Evolutionary conservation across 1,140 invertebrate genomes (phyloP).

Genomic region (Leguminivora glycinivorella): DNA sequence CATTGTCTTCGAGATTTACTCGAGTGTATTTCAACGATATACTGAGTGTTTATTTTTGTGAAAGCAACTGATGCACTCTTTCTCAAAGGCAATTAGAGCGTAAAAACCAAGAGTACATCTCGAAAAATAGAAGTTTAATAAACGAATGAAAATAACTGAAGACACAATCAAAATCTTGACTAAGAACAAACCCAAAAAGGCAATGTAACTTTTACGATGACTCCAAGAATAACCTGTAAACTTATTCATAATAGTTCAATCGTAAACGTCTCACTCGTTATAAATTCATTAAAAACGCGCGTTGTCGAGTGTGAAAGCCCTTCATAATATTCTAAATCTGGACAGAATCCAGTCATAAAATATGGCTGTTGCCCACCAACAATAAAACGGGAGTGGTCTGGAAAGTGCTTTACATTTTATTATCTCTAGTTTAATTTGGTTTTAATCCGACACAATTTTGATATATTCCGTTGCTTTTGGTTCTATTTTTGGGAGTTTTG

Average conservation of each 20-base stretch:
- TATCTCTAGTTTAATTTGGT: constrained; percentile 53
- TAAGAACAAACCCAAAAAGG: neutral
- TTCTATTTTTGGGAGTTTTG: neutral
- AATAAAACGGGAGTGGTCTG: constrained; percentile 75
- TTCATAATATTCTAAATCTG: constrained; percentile 69
- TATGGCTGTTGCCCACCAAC: constrained; percentile 59
- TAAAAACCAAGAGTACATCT: no score
- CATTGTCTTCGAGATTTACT: no score
- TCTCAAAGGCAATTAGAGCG: no score
- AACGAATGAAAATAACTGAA: neutral
- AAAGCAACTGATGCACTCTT: no score
- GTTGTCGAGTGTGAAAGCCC: constrained; percentile 42
- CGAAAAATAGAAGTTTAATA: no score
- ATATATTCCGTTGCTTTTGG: constrained; percentile 35
- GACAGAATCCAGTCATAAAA: constrained; percentile 77
- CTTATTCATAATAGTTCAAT: neutral
- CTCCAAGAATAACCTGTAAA: constrained; percentile 12
- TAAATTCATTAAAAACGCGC: constrained; percentile 10
- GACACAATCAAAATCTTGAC: neutral
- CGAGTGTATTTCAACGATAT: no score
- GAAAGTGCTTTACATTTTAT: constrained; percentile 69
- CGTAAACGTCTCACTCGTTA: constrained; percentile 20
- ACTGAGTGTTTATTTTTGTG: no score
- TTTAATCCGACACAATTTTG: constrained; percentile 48
- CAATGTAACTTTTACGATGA: neutral